Percentiles rank a stretch among this genome's conserved stretches.
phyloP scores from a whole-genome alignment of 2,113 vertebrate genomes.

The Salvator merianae region DNA sequence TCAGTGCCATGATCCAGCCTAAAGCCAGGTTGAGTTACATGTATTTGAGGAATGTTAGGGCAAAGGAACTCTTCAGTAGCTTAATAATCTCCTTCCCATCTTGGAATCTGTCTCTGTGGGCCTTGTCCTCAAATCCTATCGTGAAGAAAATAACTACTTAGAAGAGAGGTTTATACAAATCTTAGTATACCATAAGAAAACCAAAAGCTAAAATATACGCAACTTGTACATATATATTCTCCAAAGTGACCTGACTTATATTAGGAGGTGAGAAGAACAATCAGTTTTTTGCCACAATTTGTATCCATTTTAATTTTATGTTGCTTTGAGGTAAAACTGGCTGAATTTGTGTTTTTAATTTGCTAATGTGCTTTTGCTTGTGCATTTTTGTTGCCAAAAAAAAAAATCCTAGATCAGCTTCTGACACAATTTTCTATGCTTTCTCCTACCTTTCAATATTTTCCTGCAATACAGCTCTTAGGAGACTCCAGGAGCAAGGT shows the following conservation, averaged over 20 bases:
- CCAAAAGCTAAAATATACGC: constrained; percentile 5
- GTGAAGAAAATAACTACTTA: neutral
- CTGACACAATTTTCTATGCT: constrained; percentile 89
- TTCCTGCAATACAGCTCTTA: constrained; percentile 93
- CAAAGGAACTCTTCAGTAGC: constrained; percentile 42
- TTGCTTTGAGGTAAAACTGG: constrained; percentile 64
- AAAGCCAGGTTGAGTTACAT: too few species aligned
- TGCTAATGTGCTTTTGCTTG: constrained; percentile 77
- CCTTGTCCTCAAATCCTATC: constrained; percentile 31
- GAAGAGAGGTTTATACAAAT: constrained; percentile 26
- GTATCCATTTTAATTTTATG: constrained; percentile 64
- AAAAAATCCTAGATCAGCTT: constrained; percentile 77
- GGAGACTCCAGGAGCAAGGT: constrained; percentile 99
- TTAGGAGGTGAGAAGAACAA: neutral
- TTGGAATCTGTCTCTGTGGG: constrained; percentile 27
- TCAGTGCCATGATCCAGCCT: too few species aligned
- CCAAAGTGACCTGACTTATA: neutral
- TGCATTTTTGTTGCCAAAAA: constrained; percentile 80
- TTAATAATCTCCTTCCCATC: constrained; percentile 35
- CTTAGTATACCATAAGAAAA: neutral
- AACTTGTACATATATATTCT: neutral
- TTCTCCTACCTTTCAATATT: constrained; percentile 85
- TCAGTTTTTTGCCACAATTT: constrained; percentile 39
- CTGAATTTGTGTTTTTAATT: constrained; percentile 74
- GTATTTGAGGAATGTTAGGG: neutral